phyloP scores from a whole-genome alignment of 1,140 invertebrate species.

The Drosophila sproati region DNA sequence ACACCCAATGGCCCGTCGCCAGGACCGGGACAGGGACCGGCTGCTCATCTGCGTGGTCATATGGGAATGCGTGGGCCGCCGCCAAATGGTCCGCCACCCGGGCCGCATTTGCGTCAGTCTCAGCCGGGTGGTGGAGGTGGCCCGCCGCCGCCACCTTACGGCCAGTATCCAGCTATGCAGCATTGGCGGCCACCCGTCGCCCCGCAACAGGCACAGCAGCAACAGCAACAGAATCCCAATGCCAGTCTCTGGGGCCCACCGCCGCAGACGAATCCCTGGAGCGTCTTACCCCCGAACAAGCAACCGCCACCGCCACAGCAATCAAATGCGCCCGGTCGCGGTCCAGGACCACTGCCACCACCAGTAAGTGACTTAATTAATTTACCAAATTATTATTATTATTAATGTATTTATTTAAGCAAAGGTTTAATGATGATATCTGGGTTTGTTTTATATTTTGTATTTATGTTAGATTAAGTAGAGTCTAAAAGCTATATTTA shows the following conservation, averaged over 20 bases:
- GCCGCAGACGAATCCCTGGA: constrained; percentile 82
- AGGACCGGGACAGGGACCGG: constrained; percentile 48
- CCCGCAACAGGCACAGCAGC: constrained; percentile 58
- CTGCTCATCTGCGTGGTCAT: constrained; percentile 69
- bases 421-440: no score
- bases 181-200: constrained; percentile 69
- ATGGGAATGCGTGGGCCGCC: constrained; percentile 74
- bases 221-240: constrained; percentile 77
- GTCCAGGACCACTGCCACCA: constrained; percentile 55
- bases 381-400: no score
- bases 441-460: no score
- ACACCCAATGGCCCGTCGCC: constrained; percentile 55
- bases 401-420: no score
- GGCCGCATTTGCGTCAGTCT: constrained; percentile 55
- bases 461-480: no score
- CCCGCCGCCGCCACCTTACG: constrained; percentile 65
- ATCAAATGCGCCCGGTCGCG: constrained; percentile 56
- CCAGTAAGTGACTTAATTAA: constrained; percentile 29
- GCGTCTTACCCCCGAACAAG: constrained; percentile 74
- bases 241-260: constrained; percentile 82
- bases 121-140: constrained; percentile 48
- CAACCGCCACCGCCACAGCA: constrained; percentile 59
- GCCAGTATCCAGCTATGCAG: constrained; percentile 68
- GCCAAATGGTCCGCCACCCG: constrained; percentile 55
- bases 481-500: no score